Base-by-base conservation (phyloP, 2,888 invertebrate species). In the Altica lythri region DNA sequence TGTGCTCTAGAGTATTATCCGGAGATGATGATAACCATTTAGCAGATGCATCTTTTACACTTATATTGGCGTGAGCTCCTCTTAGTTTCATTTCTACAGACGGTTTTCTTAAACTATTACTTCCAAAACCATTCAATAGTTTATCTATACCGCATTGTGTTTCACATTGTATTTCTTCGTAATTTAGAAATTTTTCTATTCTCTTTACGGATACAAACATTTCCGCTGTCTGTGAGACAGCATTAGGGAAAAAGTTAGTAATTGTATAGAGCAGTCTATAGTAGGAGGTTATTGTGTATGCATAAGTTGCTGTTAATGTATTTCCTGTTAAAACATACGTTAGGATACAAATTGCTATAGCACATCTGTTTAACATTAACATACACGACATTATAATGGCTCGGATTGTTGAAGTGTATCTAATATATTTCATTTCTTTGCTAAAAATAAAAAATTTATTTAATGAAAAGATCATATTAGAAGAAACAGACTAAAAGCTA, bases 331-430 rank as follows among this genome's bases (percentile, higher is more conserved):
- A 76, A 8, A 89, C 86, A 68, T 86, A 92, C 0, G 87, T 82
- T 22, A 90, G 78, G 38, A 95, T 82, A 1, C 91, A 90, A 46
- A 90, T 83, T 70, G 88, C 91, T n/a, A 93, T 79, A 1, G 93
- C 88, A 30, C 91, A 82, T 61, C 94, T 85, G 67, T 91, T 89
- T 0, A 92, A 89, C 70, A 91, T 92, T 34, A 93, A 86, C 67
- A 81, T 72, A 57, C 82, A 72, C 0, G 86, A 84, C 27, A 83
- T 77, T 9, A 83, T 83, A 62, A 86, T 82, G 0, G 83, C 86
- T 67, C 83, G 79, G 53, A 86, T 79, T 74, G 83, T 83, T 0
- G 86, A 84, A 5, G 84, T 83, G 22, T 79, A 75, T 61, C 81
- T 78, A 49, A 89, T 80, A 48, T 83, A 81, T 51, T 80, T 78